Evolutionary conservation across 2,888 invertebrate genomes (phyloP).

Genomic region (Diarsia brunnea): DNA sequence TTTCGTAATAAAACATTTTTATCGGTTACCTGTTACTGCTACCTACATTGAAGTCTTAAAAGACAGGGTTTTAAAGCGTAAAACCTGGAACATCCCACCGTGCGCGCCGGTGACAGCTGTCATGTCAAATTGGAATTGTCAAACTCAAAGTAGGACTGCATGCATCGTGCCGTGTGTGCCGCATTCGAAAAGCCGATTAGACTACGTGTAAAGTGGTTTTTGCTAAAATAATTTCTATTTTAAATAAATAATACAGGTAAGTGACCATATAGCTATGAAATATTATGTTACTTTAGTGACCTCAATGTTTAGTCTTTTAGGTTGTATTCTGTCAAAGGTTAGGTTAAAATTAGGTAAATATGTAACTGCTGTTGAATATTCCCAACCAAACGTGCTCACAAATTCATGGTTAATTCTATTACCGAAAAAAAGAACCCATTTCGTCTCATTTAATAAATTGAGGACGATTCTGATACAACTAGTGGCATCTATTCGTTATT

Average conservation of each 20-base stretch:
- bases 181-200: slow-evolving; percentile 45
- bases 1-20: too few species aligned
- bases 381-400: slow-evolving; percentile 1
- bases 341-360: slow-evolving; percentile 36
- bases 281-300: background rate
- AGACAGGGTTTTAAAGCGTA: slow-evolving; percentile 21
- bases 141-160: slow-evolving; percentile 38
- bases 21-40: too few species aligned
- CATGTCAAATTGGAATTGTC: slow-evolving; percentile 40
- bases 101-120: slow-evolving; percentile 11
- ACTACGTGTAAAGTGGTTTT: slow-evolving; percentile 52
- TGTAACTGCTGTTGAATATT: slow-evolving; percentile 3
- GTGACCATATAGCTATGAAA: background rate
- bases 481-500: slow-evolving; percentile 59
- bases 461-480: slow-evolving; percentile 25
- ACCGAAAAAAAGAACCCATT: background rate
- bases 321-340: slow-evolving; percentile 32
- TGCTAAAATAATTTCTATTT: slow-evolving; percentile 15
- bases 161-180: slow-evolving; percentile 43
- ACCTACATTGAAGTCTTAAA: slow-evolving; percentile 25
- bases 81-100: background rate
- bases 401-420: slow-evolving; percentile 4
- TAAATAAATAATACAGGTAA: slow-evolving; percentile 40
- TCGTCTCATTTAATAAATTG: background rate
- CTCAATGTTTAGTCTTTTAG: slow-evolving; percentile 5